Conservation (phyloP, 2,888 invertebrate genomes). For the Onchidella celtica region DNA sequence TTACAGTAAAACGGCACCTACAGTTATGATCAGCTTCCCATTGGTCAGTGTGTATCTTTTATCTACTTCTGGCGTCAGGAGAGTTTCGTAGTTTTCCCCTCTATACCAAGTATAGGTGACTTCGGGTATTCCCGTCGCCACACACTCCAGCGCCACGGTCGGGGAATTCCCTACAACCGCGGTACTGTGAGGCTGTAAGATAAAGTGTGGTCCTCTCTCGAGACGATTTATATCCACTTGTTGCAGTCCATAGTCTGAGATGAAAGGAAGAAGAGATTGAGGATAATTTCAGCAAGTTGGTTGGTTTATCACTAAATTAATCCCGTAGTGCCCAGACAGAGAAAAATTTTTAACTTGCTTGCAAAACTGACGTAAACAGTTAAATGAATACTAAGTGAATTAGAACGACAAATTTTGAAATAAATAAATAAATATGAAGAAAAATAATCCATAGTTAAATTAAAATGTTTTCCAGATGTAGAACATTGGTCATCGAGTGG, state of each 20-base stretch:
- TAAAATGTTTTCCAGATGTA: too few species aligned
- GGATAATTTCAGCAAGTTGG: too few species aligned
- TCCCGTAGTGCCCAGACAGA: too few species aligned
- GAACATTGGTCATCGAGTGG: too few species aligned
- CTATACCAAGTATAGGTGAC: slow-evolving; percentile 95
- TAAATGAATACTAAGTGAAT: too few species aligned
- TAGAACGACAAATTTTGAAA: too few species aligned
- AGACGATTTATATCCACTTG: slow-evolving; percentile 87
- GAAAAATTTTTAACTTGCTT: too few species aligned
- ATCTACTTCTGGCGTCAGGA: slow-evolving; percentile 84
- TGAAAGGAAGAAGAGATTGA: not conserved
- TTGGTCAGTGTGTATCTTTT: slow-evolving; percentile 92
- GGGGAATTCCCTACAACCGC: slow-evolving; percentile 87
- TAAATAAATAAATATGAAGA: too few species aligned
- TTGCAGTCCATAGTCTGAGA: slow-evolving; percentile 57
- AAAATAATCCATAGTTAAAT: too few species aligned
- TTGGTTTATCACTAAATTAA: too few species aligned
- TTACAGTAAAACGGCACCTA: slow-evolving; percentile 11
- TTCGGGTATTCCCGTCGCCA: slow-evolving; percentile 88
- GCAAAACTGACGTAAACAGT: too few species aligned
- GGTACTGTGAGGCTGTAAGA: slow-evolving; percentile 90
- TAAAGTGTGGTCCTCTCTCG: slow-evolving; percentile 93
- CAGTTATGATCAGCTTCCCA: slow-evolving; percentile 90
- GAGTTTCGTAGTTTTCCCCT: slow-evolving; percentile 49
- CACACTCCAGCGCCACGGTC: slow-evolving; percentile 74